A percentile compares a stretch with the other conserved stretches of the same genome.
Evolutionary conservation across 2,888 invertebrate species (phyloP).

Genomic region (Noctua janthe): DNA sequence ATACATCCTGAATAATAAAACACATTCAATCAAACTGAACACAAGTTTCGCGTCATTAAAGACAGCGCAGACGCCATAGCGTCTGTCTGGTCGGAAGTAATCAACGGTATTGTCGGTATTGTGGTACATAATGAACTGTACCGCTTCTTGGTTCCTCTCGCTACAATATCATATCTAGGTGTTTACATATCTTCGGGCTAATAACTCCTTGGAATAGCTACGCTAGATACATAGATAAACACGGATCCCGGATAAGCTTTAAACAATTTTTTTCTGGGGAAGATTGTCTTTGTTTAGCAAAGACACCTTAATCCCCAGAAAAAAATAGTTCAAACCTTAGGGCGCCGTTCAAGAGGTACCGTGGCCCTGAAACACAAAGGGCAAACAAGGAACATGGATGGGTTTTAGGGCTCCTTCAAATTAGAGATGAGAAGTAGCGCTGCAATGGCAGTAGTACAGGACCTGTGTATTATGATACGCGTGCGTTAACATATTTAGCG

Average conservation of each 20-base stretch:
- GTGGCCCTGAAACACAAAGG: no score
- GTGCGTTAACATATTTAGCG: no score
- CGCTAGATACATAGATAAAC: neutral
- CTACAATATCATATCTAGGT: slow-evolving; percentile 28
- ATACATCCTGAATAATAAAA: slow-evolving; percentile 1
- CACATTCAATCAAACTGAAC: slow-evolving; percentile 54
- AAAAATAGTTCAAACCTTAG: no score
- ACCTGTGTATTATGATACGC: no score
- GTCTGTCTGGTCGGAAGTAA: slow-evolving; percentile 63
- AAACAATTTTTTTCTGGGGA: no score
- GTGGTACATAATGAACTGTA: slow-evolving; percentile 66
- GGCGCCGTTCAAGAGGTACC: no score
- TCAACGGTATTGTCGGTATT: slow-evolving; percentile 61
- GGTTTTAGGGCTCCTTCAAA: no score
- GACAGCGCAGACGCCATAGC: slow-evolving; percentile 36
- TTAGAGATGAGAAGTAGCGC: no score
- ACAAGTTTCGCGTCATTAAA: slow-evolving; percentile 56
- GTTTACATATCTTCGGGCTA: slow-evolving; percentile 33
- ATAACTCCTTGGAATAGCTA: slow-evolving; percentile 18
- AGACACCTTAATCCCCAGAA: no score
- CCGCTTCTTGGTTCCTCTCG: slow-evolving; percentile 37
- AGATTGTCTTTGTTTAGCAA: neutral
- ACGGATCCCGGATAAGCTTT: neutral
- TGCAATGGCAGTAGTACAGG: no score
- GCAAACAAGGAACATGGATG: no score